Evolutionary conservation across 2,888 invertebrate species (phyloP).

Genomic region (Penaeus monodon): DNA sequence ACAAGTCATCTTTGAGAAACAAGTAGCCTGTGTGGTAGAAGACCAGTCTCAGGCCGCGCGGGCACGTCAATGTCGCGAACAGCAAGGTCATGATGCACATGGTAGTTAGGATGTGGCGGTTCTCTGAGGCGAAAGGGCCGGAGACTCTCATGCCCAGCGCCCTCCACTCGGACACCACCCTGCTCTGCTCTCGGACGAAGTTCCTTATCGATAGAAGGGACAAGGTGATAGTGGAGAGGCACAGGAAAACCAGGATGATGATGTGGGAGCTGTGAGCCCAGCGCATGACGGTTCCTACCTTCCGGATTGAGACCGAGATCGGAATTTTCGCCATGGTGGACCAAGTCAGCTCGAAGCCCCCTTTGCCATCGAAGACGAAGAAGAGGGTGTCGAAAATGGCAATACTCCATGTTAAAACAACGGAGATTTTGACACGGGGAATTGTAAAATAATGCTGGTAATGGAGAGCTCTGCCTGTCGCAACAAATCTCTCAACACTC

Average conservation of each 20-base stretch:
- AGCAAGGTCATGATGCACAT: background rate
- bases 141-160: background rate
- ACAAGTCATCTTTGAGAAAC: background rate
- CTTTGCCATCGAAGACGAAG: background rate
- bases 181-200: background rate
- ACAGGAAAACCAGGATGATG: background rate
- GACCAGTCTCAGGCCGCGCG: background rate
- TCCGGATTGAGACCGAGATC: background rate
- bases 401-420: background rate
- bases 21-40: background rate
- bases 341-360: background rate
- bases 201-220: background rate
- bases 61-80: background rate
- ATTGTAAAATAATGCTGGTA: slow-evolving; percentile 1
- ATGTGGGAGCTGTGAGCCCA: background rate
- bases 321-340: background rate
- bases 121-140: background rate
- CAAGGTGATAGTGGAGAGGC: background rate
- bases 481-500: slow-evolving; percentile 5
- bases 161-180: background rate
- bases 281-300: no score
- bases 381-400: background rate
- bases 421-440: background rate
- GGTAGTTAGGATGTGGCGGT: slow-evolving; percentile 1
- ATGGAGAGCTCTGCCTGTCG: background rate